These are phyloP conservation scores for Scaptomyza cyrtandrae DNA, from an alignment of 2,888 invertebrate genomes.

Conservation along the genomic window DNA sequence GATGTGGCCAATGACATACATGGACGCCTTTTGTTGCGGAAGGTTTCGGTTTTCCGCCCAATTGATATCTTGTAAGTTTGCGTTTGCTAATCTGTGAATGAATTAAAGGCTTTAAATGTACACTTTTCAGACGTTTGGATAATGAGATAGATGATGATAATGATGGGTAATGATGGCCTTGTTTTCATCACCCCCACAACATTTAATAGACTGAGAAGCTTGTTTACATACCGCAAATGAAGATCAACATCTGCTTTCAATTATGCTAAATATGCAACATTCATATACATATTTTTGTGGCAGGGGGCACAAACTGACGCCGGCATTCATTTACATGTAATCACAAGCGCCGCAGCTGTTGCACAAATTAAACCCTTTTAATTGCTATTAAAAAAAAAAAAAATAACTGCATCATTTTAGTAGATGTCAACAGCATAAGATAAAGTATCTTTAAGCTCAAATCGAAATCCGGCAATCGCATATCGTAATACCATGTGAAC, in stretches of 20 bases:
- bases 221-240: slow-evolving; percentile 6
- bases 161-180: not conserved
- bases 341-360: slow-evolving; percentile 48
- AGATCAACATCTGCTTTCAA: slow-evolving; percentile 61
- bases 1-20: slow-evolving; percentile 25
- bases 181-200: slow-evolving; percentile 8
- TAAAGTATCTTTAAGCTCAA: slow-evolving; percentile 25
- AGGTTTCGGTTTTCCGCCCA: slow-evolving; percentile 14
- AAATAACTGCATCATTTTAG: slow-evolving; percentile 31
- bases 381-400: slow-evolving; percentile 32
- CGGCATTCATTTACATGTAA: slow-evolving; percentile 48
- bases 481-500: slow-evolving; percentile 19
- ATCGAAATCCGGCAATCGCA: not conserved
- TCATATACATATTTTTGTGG: not conserved
- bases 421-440: slow-evolving; percentile 50
- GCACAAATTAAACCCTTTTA: slow-evolving; percentile 41
- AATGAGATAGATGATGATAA: not conserved
- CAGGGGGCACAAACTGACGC: slow-evolving; percentile 47
- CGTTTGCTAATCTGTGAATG: not conserved
- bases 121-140: slow-evolving; percentile 5
- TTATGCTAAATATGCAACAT: slow-evolving; percentile 46
- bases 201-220: slow-evolving; percentile 12
- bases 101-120: not conserved
- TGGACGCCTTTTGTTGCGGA: slow-evolving; percentile 19
- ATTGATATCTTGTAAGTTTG: slow-evolving; percentile 25